These are phyloP conservation scores for Phytoseiulus persimilis DNA, from an alignment of 2,888 invertebrate species.

Conservation along the genomic window DNA sequence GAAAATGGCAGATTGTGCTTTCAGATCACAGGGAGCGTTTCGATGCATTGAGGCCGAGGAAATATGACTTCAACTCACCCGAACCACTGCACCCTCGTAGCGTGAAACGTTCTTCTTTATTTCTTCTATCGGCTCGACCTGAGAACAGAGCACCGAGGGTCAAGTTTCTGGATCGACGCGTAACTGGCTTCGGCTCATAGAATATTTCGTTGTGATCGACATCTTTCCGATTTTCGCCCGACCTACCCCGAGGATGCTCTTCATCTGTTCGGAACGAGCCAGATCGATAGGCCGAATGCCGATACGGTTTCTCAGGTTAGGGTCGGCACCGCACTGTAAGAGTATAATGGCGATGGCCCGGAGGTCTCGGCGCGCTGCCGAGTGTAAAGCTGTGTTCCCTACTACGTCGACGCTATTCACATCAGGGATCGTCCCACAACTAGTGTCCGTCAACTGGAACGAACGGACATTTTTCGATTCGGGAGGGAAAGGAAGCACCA, in stretches of 20 bases:
- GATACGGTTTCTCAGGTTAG: not conserved
- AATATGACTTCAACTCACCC: not conserved
- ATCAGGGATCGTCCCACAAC: not conserved
- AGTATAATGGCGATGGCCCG: not conserved
- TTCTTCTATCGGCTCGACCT: conserved; percentile 14
- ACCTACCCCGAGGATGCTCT: not conserved
- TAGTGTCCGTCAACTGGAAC: not conserved
- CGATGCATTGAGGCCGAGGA: not conserved
- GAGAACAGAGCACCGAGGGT: not conserved
- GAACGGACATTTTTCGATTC: too few species aligned
- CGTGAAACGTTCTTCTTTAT: conserved; percentile 12
- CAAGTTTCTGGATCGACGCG: too few species aligned
- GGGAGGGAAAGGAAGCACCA: too few species aligned
- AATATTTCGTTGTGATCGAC: too few species aligned
- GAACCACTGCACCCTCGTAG: conserved; percentile 8
- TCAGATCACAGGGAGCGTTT: not conserved
- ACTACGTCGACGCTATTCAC: conserved; percentile 28
- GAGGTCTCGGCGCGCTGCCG: not conserved
- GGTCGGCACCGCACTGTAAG: conserved; percentile 24
- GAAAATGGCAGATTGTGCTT: not conserved
- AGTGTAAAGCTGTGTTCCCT: conserved; percentile 12
- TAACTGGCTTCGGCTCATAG: too few species aligned
- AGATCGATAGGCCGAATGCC: not conserved
- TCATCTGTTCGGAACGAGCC: conserved; percentile 15
- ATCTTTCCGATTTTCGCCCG: not conserved